A percentile compares a stretch with the other conserved stretches of the same genome.
phyloP scores from a whole-genome alignment of 64 coral and sea anemone genomes.

The Cladopsammia gracilis region DNA sequence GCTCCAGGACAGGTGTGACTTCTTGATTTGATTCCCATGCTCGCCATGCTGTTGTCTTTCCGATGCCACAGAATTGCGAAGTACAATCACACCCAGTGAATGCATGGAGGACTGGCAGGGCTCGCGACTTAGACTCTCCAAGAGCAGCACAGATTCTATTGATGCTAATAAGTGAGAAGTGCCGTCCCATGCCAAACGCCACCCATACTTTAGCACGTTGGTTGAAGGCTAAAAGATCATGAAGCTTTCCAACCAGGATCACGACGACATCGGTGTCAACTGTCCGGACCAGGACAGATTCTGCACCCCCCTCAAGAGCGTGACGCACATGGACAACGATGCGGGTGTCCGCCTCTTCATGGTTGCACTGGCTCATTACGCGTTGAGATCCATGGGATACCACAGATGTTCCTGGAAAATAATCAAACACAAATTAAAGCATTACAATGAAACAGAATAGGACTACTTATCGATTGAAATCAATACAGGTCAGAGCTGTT shows the following conservation, averaged over 20 bases:
- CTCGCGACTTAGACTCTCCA: background rate
- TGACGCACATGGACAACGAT: constrained; percentile 48
- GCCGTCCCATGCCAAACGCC: background rate
- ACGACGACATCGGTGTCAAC: constrained; percentile 21
- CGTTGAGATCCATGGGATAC: background rate
- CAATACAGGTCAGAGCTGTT: background rate
- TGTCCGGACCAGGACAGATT: background rate
- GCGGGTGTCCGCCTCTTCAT: constrained; percentile 66
- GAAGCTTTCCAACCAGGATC: constrained; percentile 31
- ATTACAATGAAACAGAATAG: background rate
- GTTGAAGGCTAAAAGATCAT: background rate
- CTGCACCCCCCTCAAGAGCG: background rate
- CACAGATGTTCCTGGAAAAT: constrained; percentile 23
- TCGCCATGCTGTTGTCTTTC: no score
- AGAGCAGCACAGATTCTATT: constrained; percentile 36
- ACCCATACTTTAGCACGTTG: background rate
- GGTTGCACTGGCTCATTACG: constrained; percentile 48
- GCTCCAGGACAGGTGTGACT: no score
- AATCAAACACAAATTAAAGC: background rate
- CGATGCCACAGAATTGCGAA: no score
- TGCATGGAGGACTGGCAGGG: constrained; percentile 63
- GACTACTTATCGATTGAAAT: background rate
- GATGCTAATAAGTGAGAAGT: background rate
- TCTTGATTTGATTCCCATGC: no score
- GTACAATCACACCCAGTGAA: no score